These are phyloP conservation scores for Characodon lateralis DNA, from an alignment of 2,797 vertebrate genomes.

Conservation along the genomic window DNA sequence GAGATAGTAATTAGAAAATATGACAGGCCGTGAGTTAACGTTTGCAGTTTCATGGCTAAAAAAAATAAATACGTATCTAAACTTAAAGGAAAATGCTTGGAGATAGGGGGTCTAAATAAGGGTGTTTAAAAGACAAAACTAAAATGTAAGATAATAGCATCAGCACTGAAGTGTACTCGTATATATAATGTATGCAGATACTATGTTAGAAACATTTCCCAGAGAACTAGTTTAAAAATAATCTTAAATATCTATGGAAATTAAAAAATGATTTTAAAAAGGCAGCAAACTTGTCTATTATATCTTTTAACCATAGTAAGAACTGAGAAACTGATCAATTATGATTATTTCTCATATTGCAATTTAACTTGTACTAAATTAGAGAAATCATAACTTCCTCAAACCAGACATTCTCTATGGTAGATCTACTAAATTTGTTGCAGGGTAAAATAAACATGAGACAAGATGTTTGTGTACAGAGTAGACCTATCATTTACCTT, in stretches of 20 bases:
- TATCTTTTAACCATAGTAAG: not conserved
- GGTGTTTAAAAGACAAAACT: not conserved
- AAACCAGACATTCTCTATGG: not conserved
- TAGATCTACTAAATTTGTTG: not conserved
- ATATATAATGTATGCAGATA: not conserved
- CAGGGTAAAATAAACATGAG: not conserved
- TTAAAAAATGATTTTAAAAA: not conserved
- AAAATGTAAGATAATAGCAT: not conserved
- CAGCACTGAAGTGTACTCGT: not conserved
- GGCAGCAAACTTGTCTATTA: not conserved
- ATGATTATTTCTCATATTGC: not conserved
- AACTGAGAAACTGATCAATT: not conserved
- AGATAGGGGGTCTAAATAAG: conserved; percentile 5
- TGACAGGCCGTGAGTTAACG: conserved; percentile 4
- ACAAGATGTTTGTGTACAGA: not conserved
- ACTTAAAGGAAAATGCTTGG: not conserved
- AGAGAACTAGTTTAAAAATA: not conserved
- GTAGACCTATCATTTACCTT: not conserved
- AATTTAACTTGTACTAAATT: not conserved
- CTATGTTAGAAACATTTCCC: not conserved
- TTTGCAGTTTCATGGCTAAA: conserved; percentile 17
- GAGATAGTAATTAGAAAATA: not conserved
- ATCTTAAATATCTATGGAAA: not conserved
- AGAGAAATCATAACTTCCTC: not conserved
- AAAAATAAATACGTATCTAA: conserved; percentile 12